phyloP scores from a whole-genome alignment of 2,888 invertebrate species.

The Xestobium rufovillosum region DNA sequence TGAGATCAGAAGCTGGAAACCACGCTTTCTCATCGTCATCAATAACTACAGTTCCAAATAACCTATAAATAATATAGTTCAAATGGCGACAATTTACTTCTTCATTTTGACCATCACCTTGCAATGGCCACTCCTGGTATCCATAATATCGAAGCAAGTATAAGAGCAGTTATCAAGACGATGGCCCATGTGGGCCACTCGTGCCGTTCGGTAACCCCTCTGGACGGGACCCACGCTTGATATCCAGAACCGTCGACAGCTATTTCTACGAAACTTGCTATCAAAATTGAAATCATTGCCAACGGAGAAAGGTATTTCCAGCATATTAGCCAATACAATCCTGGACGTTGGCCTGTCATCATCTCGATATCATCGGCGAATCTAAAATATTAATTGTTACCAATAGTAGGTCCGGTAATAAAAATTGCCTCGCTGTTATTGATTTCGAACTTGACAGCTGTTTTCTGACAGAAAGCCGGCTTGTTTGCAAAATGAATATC shows the following conservation, averaged over 20 bases:
- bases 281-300: slow-evolving; percentile 79
- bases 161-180: slow-evolving; percentile 61
- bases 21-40: slow-evolving; percentile 87
- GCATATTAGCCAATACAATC: slow-evolving; percentile 85
- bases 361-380: slow-evolving; percentile 91
- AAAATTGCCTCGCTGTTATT: too few species aligned
- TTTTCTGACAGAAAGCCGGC: too few species aligned
- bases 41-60: slow-evolving; percentile 70
- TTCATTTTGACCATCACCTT: slow-evolving; percentile 55
- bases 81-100: slow-evolving; percentile 6
- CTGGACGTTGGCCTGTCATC: slow-evolving; percentile 87
- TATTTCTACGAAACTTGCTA: slow-evolving; percentile 77
- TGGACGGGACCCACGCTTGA: slow-evolving; percentile 71
- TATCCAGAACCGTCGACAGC: slow-evolving; percentile 75
- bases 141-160: slow-evolving; percentile 79
- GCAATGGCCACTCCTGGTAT: slow-evolving; percentile 76
- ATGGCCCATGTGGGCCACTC: slow-evolving; percentile 88
- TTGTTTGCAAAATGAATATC: too few species aligned
- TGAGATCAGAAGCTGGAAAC: slow-evolving; percentile 84
- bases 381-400: too few species aligned
- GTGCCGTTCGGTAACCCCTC: slow-evolving; percentile 64
- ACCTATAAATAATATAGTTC: slow-evolving; percentile 47
- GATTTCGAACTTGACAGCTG: too few species aligned
- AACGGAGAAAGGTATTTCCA: slow-evolving; percentile 91
- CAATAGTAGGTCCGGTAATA: too few species aligned